phyloP scores from a whole-genome alignment of 1,140 invertebrate genomes.

The Xylocopa sonorina region DNA sequence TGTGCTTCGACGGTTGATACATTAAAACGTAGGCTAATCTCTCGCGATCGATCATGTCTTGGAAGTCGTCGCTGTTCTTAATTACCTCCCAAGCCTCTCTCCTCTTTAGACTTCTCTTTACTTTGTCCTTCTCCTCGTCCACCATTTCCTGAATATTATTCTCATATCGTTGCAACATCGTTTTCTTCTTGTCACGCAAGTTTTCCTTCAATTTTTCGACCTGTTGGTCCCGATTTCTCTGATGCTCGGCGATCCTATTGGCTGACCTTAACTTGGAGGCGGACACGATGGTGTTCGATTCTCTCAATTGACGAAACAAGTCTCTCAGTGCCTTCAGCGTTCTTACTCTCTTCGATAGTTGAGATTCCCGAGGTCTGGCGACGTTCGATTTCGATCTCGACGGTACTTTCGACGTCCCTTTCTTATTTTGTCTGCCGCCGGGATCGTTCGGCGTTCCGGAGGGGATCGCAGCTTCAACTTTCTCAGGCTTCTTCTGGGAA shows the following conservation, averaged over 20 bases:
- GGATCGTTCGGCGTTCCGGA: neutral
- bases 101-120: slow-evolving; percentile 47
- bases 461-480: too few species aligned
- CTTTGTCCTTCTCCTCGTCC: slow-evolving; percentile 14
- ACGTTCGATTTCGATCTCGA: too few species aligned
- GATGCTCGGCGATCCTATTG: slow-evolving; percentile 7
- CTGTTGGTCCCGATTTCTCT: slow-evolving; percentile 50
- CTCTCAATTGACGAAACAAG: neutral
- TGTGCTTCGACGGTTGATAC: slow-evolving; percentile 30
- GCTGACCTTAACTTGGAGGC: neutral
- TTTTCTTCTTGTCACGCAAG: slow-evolving; percentile 48
- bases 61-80: slow-evolving; percentile 41
- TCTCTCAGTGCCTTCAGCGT: neutral
- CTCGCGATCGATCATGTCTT: slow-evolving; percentile 36
- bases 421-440: neutral
- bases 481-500: neutral
- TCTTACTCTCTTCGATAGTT: neutral
- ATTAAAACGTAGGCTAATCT: slow-evolving; percentile 44
- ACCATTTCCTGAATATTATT: slow-evolving; percentile 40
- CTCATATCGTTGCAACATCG: slow-evolving; percentile 56
- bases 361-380: neutral
- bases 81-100: slow-evolving; percentile 57
- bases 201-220: slow-evolving; percentile 54
- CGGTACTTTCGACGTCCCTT: too few species aligned
- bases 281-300: neutral